Evolutionary conservation across 1,140 invertebrate species (phyloP), one percentile per base, ranked within the genome.

Genomic region (Tribolium madens): DNA sequence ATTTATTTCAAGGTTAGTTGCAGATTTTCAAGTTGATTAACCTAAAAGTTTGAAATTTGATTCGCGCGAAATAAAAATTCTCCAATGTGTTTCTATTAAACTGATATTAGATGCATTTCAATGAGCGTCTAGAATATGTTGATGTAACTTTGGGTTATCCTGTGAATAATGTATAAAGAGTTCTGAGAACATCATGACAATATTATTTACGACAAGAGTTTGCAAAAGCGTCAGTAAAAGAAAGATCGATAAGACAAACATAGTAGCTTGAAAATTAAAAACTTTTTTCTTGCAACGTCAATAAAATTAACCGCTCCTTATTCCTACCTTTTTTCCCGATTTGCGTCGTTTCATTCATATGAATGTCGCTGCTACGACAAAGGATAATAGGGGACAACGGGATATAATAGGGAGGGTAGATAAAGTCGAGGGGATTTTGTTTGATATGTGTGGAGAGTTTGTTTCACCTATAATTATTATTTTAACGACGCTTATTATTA

Each of bases 131-230:
- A 12, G 57, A 64, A 33, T 64, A 64, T 64, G 57, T 64, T 64
- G 57, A 64, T 64, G 57, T 73, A 73, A 73, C n/a, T 73, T 73
- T 53, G 52, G 21, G 47, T 52, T 73, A 52, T 52, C 50, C 21
- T 73, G 36, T 73, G 70, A 73, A 73, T 73, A 73, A 73, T 73
- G 70, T 73, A 73, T 73, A 73, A 52, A 73, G 50, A 64, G 70
- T 53, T 71, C 50, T 73, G 70, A 48, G 53, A 74, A 74, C 73
- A 60, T 74, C 73, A 74, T 57, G 73, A 74, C 73, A 74, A 74
- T 74, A 74, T 64, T 64, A 64, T 74, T 74, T 74, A 74, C 57
- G 73, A 74, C 73, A 74, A 57, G 73, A 74, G 73, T 74, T 74
- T 26, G 73, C 33, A 57, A 74, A 47, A 33, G 33, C 52, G 69